Base-by-base conservation (phyloP, 1,140 invertebrate species). In the Ostrea edulis region DNA sequence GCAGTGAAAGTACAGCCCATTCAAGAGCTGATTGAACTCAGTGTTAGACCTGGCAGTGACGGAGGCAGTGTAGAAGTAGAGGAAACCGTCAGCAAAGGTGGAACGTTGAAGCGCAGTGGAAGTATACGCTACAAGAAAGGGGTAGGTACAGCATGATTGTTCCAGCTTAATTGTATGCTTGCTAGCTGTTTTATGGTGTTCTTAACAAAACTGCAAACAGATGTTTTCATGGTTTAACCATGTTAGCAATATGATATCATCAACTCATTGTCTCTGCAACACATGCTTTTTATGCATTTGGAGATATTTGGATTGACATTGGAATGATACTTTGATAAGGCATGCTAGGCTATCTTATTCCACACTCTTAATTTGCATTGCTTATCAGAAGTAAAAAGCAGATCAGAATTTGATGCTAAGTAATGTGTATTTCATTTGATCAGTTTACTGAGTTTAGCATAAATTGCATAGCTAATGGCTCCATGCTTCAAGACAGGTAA, bases 31-130 rank as follows among this genome's bases (percentile, higher is more conserved):
- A 97, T 97, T 89, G 98, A 99, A 95, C 95, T 99, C n/a, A 94
- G 93, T 87, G 92, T 94, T 3, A 89, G 94, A 1, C 93, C 94
- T 54, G 90, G 91, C 9, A 85, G 84, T n/a, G 94, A 94, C 91
- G 94, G 93, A 0, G 90, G 89, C 95, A 95, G 54, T 53, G 90
- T 92, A 53, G 93, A 94, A 90, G 96, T 97, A 52, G 96, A 97
- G 22, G 96, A 96, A 35, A 96, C 97, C 90, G 96, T 96, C 71
- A 96, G 97, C 92, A 97, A 97, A 87, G 96, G 97, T 85, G 97
- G 97, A 68, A 98, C 97, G 3, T 95, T 98, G 86, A 96, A 97
- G 88, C 96, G 97, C 85, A 97, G 97, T 88, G 97, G 97, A 58
- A 95, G 94, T 85, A 87, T 93, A 17, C 86, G 93, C 62, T 93